These are phyloP conservation scores for Epicampocera succincta DNA, from an alignment of 2,888 invertebrate species.

Conservation along the genomic window DNA sequence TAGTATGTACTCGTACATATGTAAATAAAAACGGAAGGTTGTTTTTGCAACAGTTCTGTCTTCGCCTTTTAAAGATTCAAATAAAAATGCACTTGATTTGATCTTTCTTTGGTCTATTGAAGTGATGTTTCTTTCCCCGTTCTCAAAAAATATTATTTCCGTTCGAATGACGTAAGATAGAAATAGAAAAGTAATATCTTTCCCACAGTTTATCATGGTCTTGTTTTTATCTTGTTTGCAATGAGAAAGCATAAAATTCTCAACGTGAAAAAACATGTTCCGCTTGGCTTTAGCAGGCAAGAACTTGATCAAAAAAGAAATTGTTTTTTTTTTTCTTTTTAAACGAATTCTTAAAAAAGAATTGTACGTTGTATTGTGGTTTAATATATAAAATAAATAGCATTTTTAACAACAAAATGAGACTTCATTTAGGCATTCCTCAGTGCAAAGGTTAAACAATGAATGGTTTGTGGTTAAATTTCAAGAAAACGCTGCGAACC, in stretches of 20 bases:
- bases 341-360: conserved; percentile 2
- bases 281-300: too few relatives aligned
- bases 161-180: neutral
- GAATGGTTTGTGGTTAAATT: conserved; percentile 1
- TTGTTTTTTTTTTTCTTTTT: conserved; percentile 10
- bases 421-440: neutral
- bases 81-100: too few relatives aligned
- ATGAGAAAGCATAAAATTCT: neutral
- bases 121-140: too few relatives aligned
- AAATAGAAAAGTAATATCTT: neutral
- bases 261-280: too few relatives aligned
- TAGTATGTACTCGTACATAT: too few relatives aligned
- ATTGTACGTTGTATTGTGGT: neutral
- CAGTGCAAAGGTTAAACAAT: conserved; percentile 3
- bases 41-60: too few relatives aligned
- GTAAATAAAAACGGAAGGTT: too few relatives aligned
- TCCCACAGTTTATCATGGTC: neutral
- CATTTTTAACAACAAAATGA: neutral
- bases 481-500: neutral
- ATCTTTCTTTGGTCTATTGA: too few relatives aligned
- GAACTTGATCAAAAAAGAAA: too few relatives aligned
- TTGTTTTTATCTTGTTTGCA: neutral
- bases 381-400: neutral
- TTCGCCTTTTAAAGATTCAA: too few relatives aligned
- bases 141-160: too few relatives aligned